Base-by-base conservation (phyloP, 2,888 invertebrate genomes). In the Ectemnius cavifrons region DNA sequence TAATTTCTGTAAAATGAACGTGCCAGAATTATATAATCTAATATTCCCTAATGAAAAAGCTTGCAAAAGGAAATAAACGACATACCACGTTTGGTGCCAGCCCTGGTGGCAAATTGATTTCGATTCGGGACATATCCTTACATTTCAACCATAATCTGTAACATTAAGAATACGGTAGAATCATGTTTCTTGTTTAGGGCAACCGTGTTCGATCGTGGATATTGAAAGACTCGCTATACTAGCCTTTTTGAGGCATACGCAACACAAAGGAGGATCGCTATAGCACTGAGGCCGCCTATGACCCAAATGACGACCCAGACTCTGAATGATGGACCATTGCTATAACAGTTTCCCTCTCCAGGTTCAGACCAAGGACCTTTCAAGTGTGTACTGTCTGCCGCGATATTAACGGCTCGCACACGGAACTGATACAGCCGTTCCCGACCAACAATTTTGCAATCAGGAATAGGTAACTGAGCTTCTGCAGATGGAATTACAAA, bases 101-200 rank as follows among this genome's bases (percentile, higher is more conserved):
- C 3, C 95, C 95, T 62, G 93, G 93, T 23, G 95, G 95, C 75
- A 95, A 89, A 81, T 94, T 94, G 14, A 94, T 93, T 85, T 94
- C 93, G 27, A 95, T 94, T 81, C 95, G 93, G 85, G 93, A 92
- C 94, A 95, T 95, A 82, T 92, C 93, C 84, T 93, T 93, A 83
- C 93, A 94, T 75, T 92, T 93, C 71, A 92, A 91, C 91, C 94
- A 94, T 28, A 93, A 85, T 86, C 94, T 94, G 79, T 89, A 91
- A 89, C 56, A 57, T 60, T 58, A 27, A 68, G 62, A 56, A 66
- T 23, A 14, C 20, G 14, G 45, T 2, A 5, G 57, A 65, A 46
- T 45, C 61, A 4, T 58, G 4, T 52, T 3, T 28, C 58, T 61
- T 66, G 14, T 45, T 27, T 20, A 37, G 37, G 37, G 37, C 37